Evolutionary conservation across 1,140 invertebrate genomes (phyloP), one percentile per base, ranked within the genome.

Genomic region (Lutraria rhynchaena): DNA sequence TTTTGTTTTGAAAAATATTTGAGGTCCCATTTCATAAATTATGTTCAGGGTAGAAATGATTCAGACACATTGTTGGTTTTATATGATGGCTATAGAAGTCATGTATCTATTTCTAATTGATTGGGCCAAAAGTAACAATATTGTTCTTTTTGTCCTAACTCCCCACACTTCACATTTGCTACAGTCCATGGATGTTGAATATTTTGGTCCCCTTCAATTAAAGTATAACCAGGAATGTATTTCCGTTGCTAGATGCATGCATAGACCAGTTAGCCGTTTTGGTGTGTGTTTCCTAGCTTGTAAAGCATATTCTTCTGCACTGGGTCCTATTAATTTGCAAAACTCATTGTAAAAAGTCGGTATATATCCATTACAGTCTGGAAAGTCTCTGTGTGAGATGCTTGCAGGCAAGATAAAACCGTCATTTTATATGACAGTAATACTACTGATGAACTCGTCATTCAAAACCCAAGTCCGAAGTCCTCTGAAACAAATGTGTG

Each of bases 31-130:
- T 69, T 46, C 31, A 24, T 46, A 27, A 67, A 67, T n/a, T n/a
- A n/a, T n/a, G n/a, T n/a, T n/a, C n/a, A n/a, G n/a, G 24, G 13
- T 9, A 4, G 22, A 46, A 27, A 67, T 33, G 46, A 24, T 24
- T 44, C 13, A 19, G 63, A 67, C 0, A 44, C 41, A 44, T 1
- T 67, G 3, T 37, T 49, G 17, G 41, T 49, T 35, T 22, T 69
- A 5, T 49, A 69, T 69, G 63, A 67, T 44, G 63, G 63, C 24
- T 41, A 67, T 24, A 67, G 63, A 67, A 67, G 35, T 46, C 63
- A 67, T 24, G 41, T 67, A 1, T 67, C 35, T 27, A 46, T 67
- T 35, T 0, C 3, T 67, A 9, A 46, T 67, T 67, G 13, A 67
- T 41, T 67, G 63, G 63, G 35, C 63, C 2, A 5, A 22, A 22